These are phyloP conservation scores for Syrrhaptes paradoxus DNA, from an alignment of 2,113 vertebrate species.

Conservation along the genomic window DNA sequence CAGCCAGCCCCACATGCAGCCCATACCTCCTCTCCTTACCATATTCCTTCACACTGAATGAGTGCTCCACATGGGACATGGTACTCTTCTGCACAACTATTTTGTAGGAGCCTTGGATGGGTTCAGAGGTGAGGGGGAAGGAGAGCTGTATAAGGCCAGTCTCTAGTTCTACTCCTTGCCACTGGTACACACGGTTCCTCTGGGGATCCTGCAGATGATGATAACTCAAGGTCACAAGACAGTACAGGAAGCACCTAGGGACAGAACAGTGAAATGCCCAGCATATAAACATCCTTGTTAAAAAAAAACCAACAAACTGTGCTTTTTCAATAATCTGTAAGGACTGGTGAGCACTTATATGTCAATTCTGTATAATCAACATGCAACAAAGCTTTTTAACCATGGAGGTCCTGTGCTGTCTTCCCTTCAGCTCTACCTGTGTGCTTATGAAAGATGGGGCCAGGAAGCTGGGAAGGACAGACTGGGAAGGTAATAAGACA, in stretches of 20 bases:
- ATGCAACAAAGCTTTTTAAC: not conserved
- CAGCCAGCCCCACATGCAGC: not conserved
- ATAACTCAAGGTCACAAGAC: not conserved
- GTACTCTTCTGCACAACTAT: slow-evolving; percentile 60
- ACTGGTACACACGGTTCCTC: slow-evolving; percentile 74
- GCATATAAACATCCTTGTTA: too few species aligned
- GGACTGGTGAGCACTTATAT: not conserved
- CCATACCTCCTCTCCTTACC: slow-evolving; percentile 57
- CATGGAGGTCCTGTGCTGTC: not conserved
- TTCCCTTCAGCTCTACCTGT: not conserved
- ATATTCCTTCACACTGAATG: slow-evolving; percentile 73
- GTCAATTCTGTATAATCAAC: not conserved
- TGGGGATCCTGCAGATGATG: slow-evolving; percentile 69
- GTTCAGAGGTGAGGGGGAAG: slow-evolving; percentile 73
- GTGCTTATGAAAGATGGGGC: not conserved
- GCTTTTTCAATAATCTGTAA: not conserved
- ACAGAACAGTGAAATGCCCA: not conserved
- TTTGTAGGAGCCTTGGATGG: slow-evolving; percentile 69
- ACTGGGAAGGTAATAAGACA: not conserved
- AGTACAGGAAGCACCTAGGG: not conserved
- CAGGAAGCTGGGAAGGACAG: not conserved
- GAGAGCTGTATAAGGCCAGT: slow-evolving; percentile 66
- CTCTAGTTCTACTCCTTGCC: slow-evolving; percentile 62
- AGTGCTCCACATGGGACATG: not conserved
- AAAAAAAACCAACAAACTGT: too few species aligned